Percentiles rank a stretch among this genome's conserved stretches.
Conservation (phyloP, 1,140 invertebrate species). For the Dolichoris vasculosae region DNA sequence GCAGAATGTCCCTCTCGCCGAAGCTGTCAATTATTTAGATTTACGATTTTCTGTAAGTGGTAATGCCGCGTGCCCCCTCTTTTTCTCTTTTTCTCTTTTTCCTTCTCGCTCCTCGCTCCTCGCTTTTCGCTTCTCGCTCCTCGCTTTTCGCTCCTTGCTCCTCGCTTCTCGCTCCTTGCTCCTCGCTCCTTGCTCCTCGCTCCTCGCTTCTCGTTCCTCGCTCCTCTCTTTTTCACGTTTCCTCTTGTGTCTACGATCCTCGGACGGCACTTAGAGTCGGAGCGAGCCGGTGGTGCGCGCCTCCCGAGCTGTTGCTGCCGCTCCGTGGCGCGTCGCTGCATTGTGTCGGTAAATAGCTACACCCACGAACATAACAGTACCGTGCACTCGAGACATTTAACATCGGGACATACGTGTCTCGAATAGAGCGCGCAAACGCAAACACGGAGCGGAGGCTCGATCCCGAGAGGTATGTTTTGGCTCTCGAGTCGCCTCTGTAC, state of each 20-base stretch:
- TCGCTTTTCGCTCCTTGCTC: background rate
- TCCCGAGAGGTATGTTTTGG: conserved; percentile 31
- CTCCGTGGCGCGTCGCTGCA: background rate
- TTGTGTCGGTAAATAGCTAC: conserved; percentile 53
- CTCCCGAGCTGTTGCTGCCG: background rate
- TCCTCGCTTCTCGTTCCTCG: background rate
- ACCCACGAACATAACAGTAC: conserved; percentile 55
- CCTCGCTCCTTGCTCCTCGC: too few species aligned
- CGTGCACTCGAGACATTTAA: conserved; percentile 38
- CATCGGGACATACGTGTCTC: conserved; percentile 48
- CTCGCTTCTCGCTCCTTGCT: too few species aligned
- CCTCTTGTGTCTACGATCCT: background rate
- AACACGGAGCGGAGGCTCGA: background rate
- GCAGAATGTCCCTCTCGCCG: conserved; percentile 37
- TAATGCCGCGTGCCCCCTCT: conserved; percentile 16
- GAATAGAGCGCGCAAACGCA: conserved; percentile 12
- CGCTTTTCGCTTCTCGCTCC: background rate
- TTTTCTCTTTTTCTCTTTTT: conserved; percentile 31
- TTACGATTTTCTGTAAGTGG: conserved; percentile 59
- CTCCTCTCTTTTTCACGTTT: background rate
- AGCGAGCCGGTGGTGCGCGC: background rate
- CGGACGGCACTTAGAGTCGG: background rate
- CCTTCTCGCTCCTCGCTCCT: conserved; percentile 6
- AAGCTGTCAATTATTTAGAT: conserved; percentile 68
- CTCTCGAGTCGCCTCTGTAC: background rate